Base-by-base conservation (phyloP, 1,140 invertebrate genomes). In the Drosophila watanabei region DNA sequence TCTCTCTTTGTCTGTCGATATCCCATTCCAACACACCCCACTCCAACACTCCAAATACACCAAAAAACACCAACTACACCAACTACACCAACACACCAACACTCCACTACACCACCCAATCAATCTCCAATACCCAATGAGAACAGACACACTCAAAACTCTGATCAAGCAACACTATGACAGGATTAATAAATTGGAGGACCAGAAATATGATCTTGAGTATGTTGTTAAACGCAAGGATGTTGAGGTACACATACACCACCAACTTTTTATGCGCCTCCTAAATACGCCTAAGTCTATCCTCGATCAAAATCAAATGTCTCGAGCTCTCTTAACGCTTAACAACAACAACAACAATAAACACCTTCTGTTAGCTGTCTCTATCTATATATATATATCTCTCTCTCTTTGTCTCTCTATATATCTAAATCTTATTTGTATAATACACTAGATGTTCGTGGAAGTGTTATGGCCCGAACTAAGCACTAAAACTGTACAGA, bases 171-270 rank as follows among this genome's bases (percentile, higher is more conserved):
- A 96, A 86, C 97, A 99, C 95, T 96, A 99, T 95, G 95, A 95
- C 93, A 97, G 97, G 95, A 97, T 99, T 94, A 93, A 93, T 93
- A 93, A 95, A 86, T 96, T 99, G 95, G 98, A 99, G 95, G 97
- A 98, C 93, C 95, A 97, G 94, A 99, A 99, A 95, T 99, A 98
- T 95, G 99, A 99, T 96, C 95, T 99, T 95, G 99, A 99, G 95
- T 97, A 98, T 95, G 95, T 98, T 95, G 98, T 99, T 94, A 97
- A 97, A 95, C 97, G 96, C 95, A 99, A 99, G 97, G 98, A 99
- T 95, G 97, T 96, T 94, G 98, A 99, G 98, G 98, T 98, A 95
- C 92, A 93, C 92, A 84, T 81, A 92, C 80, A 84, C 62, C 63
- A 75, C 60, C 41, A 75, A 72, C 64, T 86, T 66, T 65, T 63